phyloP scores from a whole-genome alignment of 2,797 vertebrate genomes.

The Liasis olivaceus region DNA sequence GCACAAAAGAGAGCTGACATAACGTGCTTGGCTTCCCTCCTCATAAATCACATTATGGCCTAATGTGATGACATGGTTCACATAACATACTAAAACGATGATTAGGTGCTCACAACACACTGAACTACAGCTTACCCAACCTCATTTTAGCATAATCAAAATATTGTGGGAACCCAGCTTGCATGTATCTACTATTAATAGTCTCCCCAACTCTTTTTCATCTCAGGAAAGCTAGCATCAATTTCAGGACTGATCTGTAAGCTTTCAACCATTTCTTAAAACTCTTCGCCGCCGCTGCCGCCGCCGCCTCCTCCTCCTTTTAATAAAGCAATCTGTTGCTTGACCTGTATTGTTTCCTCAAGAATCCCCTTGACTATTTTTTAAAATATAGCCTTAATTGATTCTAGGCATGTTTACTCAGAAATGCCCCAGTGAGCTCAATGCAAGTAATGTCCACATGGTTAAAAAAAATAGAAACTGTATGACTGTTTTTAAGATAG shows the following conservation, averaged over 20 bases:
- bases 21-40: too few relatives aligned
- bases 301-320: neutral
- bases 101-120: neutral
- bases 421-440: too few relatives aligned
- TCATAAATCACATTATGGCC: neutral
- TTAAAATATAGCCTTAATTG: neutral
- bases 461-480: conserved; percentile 10
- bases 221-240: neutral
- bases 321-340: neutral
- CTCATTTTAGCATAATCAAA: neutral
- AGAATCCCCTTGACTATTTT: neutral
- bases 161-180: neutral
- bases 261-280: neutral
- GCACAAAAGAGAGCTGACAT: neutral
- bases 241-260: neutral
- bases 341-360: neutral
- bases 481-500: conserved; percentile 15
- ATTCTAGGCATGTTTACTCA: neutral
- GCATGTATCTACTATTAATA: neutral
- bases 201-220: neutral
- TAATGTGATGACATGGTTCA: neutral
- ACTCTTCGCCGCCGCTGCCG: too few relatives aligned
- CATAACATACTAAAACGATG: neutral
- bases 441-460: conserved; percentile 47
- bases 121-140: neutral